phyloP scores from a whole-genome alignment of 2,888 invertebrate species.

The Zygothrica quintamaculata region DNA sequence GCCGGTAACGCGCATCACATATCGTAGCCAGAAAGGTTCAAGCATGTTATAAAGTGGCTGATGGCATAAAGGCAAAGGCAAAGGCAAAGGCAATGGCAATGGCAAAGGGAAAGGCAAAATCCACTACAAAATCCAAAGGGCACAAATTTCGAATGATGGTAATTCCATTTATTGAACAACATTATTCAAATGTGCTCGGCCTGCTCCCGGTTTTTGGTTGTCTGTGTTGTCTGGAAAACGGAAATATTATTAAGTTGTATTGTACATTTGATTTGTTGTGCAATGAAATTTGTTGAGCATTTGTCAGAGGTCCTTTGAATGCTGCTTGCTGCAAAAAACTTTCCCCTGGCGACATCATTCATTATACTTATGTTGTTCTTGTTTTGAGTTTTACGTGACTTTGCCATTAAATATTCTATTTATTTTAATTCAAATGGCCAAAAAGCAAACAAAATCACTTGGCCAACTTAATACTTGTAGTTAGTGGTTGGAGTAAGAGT shows the following conservation, averaged over 20 bases:
- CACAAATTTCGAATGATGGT: slow-evolving; percentile 71
- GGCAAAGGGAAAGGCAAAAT: slow-evolving; percentile 17
- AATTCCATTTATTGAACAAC: slow-evolving; percentile 74
- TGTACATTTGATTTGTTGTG: slow-evolving; percentile 69
- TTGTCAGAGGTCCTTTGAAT: slow-evolving; percentile 34
- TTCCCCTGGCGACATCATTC: slow-evolving; percentile 44
- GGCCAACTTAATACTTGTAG: too few relatives aligned
- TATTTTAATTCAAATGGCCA: slow-evolving; percentile 57
- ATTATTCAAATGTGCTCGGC: slow-evolving; percentile 67
- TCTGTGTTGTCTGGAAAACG: slow-evolving; percentile 39
- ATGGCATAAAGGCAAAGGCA: slow-evolving; percentile 7
- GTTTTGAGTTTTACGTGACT: slow-evolving; percentile 29
- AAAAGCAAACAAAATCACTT: too few relatives aligned
- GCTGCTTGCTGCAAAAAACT: neutral
- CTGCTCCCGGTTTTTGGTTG: slow-evolving; percentile 16
- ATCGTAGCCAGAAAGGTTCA: slow-evolving; percentile 36
- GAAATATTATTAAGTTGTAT: slow-evolving; percentile 71
- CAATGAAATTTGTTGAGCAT: slow-evolving; percentile 54
- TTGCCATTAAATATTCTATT: slow-evolving; percentile 61
- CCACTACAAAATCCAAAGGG: too few relatives aligned
- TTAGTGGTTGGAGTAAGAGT: slow-evolving; percentile 2
- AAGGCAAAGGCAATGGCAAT: slow-evolving; percentile 35
- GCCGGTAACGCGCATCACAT: slow-evolving; percentile 13
- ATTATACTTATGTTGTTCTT: slow-evolving; percentile 47
- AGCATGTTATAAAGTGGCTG: neutral